These are phyloP conservation scores for Omphaloscelis lunosa DNA, from an alignment of 2,888 invertebrate species.

Conservation along the genomic window DNA sequence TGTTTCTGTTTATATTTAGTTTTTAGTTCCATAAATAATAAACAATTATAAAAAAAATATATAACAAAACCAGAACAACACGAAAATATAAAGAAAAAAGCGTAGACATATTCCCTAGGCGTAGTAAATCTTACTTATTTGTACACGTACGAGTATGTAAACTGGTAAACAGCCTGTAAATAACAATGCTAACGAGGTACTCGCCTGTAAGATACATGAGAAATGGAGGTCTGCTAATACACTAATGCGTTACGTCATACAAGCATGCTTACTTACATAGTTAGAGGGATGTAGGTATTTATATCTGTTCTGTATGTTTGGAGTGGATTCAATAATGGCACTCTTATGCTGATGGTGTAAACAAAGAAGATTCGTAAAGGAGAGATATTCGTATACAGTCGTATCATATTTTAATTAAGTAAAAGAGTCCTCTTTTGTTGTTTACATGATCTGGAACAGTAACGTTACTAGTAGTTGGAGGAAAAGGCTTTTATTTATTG, in stretches of 20 bases:
- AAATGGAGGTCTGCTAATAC: conserved; percentile 49
- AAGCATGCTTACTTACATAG: conserved; percentile 9
- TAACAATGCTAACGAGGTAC: conserved; percentile 58
- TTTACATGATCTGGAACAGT: background rate
- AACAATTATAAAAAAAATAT: background rate
- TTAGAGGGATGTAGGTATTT: background rate
- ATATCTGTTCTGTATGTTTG: background rate
- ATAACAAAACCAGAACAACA: background rate
- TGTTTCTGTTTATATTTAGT: too few relatives aligned
- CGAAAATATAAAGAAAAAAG: conserved; percentile 25
- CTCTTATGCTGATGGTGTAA: background rate
- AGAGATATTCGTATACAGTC: too few relatives aligned
- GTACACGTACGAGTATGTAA: conserved; percentile 55
- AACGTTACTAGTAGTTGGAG: background rate
- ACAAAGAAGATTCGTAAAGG: background rate
- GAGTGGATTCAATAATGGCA: background rate
- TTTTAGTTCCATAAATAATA: too few relatives aligned
- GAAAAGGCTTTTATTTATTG: background rate
- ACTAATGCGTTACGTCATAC: conserved; percentile 55
- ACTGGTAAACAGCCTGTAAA: conserved; percentile 58
- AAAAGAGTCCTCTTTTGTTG: background rate
- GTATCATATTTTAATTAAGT: background rate
- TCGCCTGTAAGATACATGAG: conserved; percentile 49
- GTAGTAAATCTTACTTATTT: conserved; percentile 60
- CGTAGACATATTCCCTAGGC: conserved; percentile 25